A percentile compares a stretch with the other conserved stretches of the same genome.
Conservation (phyloP, 1,140 invertebrate species). For the Drosophila varians region DNA sequence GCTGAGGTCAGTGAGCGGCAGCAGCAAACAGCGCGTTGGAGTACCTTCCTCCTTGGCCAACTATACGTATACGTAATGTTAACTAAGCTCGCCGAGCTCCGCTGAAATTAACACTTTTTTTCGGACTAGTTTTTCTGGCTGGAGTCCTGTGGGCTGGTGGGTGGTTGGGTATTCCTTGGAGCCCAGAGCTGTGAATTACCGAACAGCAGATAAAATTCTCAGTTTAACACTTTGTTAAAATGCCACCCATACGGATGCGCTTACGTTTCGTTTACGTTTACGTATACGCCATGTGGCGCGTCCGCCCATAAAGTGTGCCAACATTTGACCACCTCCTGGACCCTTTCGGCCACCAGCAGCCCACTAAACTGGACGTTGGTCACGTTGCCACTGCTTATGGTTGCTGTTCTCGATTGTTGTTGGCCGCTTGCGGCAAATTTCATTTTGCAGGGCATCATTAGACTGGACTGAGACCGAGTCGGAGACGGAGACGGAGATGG, state of each 20-base stretch:
- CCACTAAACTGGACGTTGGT: slow-evolving; percentile 47
- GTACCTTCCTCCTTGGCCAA: slow-evolving; percentile 24
- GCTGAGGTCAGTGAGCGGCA: slow-evolving; percentile 71
- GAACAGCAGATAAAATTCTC: slow-evolving; percentile 81
- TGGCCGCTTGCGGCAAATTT: slow-evolving; percentile 57
- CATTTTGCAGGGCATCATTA: slow-evolving; percentile 66
- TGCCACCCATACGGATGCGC: slow-evolving; percentile 53
- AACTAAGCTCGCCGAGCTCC: slow-evolving; percentile 66
- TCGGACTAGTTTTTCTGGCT: slow-evolving; percentile 11
- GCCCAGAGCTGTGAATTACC: slow-evolving; percentile 67
- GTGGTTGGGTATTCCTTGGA: slow-evolving; percentile 64
- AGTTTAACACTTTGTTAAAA: slow-evolving; percentile 82
- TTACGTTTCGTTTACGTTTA: slow-evolving; percentile 47
- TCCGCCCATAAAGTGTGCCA: slow-evolving; percentile 70
- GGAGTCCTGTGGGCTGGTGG: slow-evolving; percentile 14
- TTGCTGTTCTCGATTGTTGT: slow-evolving; percentile 17
- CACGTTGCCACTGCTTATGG: slow-evolving; percentile 34
- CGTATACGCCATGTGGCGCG: slow-evolving; percentile 58
- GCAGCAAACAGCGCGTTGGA: slow-evolving; percentile 19
- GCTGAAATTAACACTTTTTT: slow-evolving; percentile 78
- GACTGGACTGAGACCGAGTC: slow-evolving; percentile 18
- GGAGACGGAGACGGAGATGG: neutral
- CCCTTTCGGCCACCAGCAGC: slow-evolving; percentile 6
- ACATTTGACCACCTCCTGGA: slow-evolving; percentile 34
- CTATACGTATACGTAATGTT: slow-evolving; percentile 62